phyloP scores from a whole-genome alignment of 2,113 vertebrate genomes.

The Turdus rufiventris region DNA sequence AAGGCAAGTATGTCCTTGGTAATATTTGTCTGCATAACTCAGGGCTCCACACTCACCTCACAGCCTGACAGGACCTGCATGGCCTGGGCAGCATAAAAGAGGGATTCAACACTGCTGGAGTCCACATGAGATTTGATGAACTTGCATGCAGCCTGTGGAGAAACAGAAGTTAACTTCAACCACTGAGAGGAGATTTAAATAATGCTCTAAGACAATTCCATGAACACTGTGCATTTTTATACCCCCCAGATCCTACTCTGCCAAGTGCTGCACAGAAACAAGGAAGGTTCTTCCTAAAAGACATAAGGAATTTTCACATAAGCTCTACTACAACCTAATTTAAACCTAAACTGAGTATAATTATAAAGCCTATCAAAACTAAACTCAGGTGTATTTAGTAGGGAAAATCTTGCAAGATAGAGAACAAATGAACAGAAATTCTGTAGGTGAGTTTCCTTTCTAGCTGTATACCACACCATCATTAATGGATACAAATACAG shows the following conservation, averaged over 20 bases:
- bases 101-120: constrained; percentile 83
- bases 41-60: constrained; percentile 77
- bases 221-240: not conserved
- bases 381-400: not conserved
- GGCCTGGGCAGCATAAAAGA: constrained; percentile 90
- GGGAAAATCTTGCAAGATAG: not conserved
- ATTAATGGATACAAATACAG: not conserved
- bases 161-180: not conserved
- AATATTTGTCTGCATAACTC: not conserved
- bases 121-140: constrained; percentile 90
- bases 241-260: not conserved
- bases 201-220: not conserved
- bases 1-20: not conserved
- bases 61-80: constrained; percentile 86
- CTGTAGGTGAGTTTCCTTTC: not conserved
- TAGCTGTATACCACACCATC: not conserved
- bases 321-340: not conserved
- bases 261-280: not conserved
- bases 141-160: constrained; percentile 80
- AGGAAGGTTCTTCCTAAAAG: not conserved
- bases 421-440: not conserved
- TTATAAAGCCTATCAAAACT: not conserved
- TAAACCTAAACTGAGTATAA: not conserved
- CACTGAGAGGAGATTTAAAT: not conserved
- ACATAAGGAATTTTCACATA: not conserved